A percentile compares a stretch with the other conserved stretches of the same genome.
Conservation (phyloP, 2,797 vertebrate species). For the Ptychadena robeensis region DNA sequence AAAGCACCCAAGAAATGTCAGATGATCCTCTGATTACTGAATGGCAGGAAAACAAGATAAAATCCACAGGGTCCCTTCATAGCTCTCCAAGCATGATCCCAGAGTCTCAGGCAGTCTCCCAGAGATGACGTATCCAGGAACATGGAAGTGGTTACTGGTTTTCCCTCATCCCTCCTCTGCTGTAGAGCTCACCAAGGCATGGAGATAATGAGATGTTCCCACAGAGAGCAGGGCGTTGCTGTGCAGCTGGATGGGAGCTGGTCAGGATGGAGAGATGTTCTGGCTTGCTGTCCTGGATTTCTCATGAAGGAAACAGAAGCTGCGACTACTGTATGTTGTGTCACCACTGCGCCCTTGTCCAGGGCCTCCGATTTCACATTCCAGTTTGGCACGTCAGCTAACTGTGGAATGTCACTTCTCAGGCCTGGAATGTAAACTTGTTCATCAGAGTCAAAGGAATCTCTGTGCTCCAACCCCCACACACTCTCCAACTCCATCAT, state of each 20-base stretch:
- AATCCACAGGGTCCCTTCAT: slow-evolving; percentile 3
- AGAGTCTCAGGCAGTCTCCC: slow-evolving; percentile 11
- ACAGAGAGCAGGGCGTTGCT: slow-evolving; percentile 33
- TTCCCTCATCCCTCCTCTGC: neutral
- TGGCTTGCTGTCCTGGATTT: slow-evolving; percentile 39
- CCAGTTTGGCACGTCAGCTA: slow-evolving; percentile 74
- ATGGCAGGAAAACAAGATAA: neutral
- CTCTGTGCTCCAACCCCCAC: slow-evolving; percentile 32
- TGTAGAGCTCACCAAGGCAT: neutral
- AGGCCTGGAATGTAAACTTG: slow-evolving; percentile 70
- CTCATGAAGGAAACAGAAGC: slow-evolving; percentile 55
- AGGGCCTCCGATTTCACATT: slow-evolving; percentile 76
- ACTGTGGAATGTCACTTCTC: slow-evolving; percentile 78
- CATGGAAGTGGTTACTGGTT: slow-evolving; percentile 16
- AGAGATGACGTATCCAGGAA: slow-evolving; percentile 21
- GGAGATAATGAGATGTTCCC: neutral
- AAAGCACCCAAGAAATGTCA: neutral
- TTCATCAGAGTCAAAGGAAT: slow-evolving; percentile 67
- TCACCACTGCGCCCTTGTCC: slow-evolving; percentile 68
- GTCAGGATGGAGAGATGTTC: slow-evolving; percentile 6
- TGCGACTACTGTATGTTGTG: slow-evolving; percentile 54
- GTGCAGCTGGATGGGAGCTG: slow-evolving; percentile 25
- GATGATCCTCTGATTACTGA: neutral
- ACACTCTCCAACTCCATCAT: neutral
- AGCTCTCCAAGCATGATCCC: slow-evolving; percentile 9